Base-by-base conservation (phyloP, 2,113 vertebrate species). In the Etia nguti region DNA sequence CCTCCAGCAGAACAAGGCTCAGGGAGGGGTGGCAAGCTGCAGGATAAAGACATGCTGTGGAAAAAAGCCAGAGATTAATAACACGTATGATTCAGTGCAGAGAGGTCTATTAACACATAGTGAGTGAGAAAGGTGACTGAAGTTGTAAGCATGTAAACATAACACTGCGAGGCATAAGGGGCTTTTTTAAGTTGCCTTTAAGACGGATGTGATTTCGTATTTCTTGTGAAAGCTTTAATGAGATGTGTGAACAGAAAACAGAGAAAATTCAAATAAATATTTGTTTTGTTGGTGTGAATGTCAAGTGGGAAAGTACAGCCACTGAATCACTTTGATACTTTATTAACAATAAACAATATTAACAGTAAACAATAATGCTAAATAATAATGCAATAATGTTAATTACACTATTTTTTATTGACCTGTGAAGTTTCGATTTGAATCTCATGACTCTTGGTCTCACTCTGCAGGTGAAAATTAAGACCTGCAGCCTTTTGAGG, bases 401-500 rank as follows among this genome's bases (percentile, higher is more conserved):
- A 22, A n/a, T 54, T 5, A 54, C 10, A 55, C 48, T 50, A 2
- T 2, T 54, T 54, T 54, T n/a, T 54, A 54, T 54, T 54, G 50
- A 2, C 4, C 50, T n/a, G 50, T 54, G 50, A 54, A 22, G 20
- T 54, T n/a, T n/a, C n/a, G n/a, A n/a, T n/a, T 54, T 22, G 3
- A 55, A 6, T n/a, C 8, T 10, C 9, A 22, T 12, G 5, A 55
- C n/a, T 55, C 5, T 55, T 55, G 10, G 20, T 2, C 52, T 55
- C 52, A 55, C 52, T n/a, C 52, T 55, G 52, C 52, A 55, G 2
- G n/a, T 54, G n/a, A 55, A 55, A 55, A 10, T 22, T 22, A 22
- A 22, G 54, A 24, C 10, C n/a, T 12, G 54, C 5, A 6, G 2
- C 0, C n/a, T 0, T 55, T 55, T 55, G 52, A 55, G 52, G 10